Base-by-base conservation (phyloP, 30 jellyfish, hydroid and myxozoan species). In the Hydra vulgaris region DNA sequence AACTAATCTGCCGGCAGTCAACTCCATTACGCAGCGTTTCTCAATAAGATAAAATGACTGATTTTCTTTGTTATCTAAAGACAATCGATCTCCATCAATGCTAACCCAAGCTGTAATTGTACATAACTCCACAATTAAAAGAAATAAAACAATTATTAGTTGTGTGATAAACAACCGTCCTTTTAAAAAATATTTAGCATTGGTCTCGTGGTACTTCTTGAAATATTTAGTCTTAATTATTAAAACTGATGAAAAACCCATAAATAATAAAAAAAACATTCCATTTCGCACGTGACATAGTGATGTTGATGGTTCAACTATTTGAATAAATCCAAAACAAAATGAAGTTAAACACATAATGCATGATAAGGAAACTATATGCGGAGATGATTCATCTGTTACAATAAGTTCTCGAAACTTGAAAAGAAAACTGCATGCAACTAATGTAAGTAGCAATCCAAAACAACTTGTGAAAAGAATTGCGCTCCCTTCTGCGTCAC, bases 251-350 rank as follows among this genome's bases (percentile, higher is more conserved):
- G 92, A 25, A 81, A 68, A 80, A 0, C 80, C 54, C 55, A 69
- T 87, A 74, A 84, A 81, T 17, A 89, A 79, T 73, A 89, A 40
- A 71, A 85, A 84, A 73, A 89, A 89, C 66, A 68, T 76, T 18
- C 92, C 81, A 66, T 87, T 85, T 27, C 95, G 77, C 22, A 76
- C 92, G 8, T 86, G 69, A 83, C 96, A 89, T 16, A 89, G 74
- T 20, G 80, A 19, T 24, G 71, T 66, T 25, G 81, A 74, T 66
- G 96, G 96, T 80, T 89, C 85, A 22, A 74, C 19, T 61, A 89
- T 68, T 27, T 84, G 96, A 1, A 79, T 15, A 18, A 77, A 27
- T 7, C 96, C 96, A 84, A 80, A 89, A 0, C 26, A 66, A 80
- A 89, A 89, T 23, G 95, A 19, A 54, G 84, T 68, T 7, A 84